Evolutionary conservation across 2,797 vertebrate genomes (phyloP).

Genomic region (Halcyon smyrnensis): DNA sequence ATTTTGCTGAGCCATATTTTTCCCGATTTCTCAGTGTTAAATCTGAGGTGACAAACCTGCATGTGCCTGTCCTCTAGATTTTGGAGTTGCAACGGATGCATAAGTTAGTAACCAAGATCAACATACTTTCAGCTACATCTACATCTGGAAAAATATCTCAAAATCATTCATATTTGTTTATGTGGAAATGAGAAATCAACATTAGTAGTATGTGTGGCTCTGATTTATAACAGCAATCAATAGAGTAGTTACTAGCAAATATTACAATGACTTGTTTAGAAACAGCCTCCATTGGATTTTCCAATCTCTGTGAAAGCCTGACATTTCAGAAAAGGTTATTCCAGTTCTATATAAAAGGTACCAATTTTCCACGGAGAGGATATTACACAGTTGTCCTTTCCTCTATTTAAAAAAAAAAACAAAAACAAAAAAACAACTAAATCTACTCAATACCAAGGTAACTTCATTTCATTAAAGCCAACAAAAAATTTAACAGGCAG

Average conservation of each 20-base stretch:
- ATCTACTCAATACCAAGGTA: not conserved
- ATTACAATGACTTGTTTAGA: not conserved
- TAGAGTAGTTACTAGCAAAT: not conserved
- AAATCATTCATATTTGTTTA: not conserved
- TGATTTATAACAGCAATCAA: not conserved
- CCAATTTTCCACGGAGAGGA: not conserved
- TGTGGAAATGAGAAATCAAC: not conserved
- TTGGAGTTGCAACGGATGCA: not conserved
- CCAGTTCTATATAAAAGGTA: not conserved
- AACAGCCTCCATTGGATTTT: not conserved
- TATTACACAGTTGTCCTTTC: not conserved
- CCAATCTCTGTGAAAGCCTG: not conserved
- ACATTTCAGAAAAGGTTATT: conserved; percentile 18
- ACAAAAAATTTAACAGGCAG: not conserved
- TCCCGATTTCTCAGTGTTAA: not conserved
- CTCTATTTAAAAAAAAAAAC: not conserved
- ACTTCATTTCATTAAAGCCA: not conserved
- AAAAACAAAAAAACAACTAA: not conserved
- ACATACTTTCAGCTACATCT: not conserved
- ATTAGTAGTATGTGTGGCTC: not conserved
- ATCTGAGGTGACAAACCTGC: not conserved
- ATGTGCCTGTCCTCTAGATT: not conserved
- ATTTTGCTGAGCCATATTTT: not conserved
- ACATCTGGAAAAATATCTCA: not conserved
- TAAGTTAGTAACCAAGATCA: not conserved